phyloP scores from a whole-genome alignment of 2,888 invertebrate genomes.

The Iphiclides podalirius region DNA sequence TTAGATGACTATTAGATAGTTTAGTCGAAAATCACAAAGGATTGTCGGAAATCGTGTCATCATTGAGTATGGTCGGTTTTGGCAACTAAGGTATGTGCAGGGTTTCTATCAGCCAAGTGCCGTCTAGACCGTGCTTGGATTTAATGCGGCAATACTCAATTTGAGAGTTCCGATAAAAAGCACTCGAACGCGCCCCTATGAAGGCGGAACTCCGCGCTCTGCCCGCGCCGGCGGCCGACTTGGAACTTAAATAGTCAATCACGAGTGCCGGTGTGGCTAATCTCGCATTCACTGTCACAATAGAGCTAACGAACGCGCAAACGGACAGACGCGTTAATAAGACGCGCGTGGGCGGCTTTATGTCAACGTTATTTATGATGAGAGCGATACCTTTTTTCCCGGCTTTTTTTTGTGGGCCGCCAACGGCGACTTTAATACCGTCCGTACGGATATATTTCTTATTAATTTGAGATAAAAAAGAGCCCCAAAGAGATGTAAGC shows the following conservation, averaged over 20 bases:
- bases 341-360: slow-evolving; percentile 75
- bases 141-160: background rate
- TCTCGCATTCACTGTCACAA: slow-evolving; percentile 73
- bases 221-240: background rate
- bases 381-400: slow-evolving; percentile 47
- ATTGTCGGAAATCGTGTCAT: too few species aligned
- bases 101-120: background rate
- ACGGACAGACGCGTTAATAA: slow-evolving; percentile 75
- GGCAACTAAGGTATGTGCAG: too few species aligned
- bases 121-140: background rate
- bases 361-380: slow-evolving; percentile 78
- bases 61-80: too few species aligned
- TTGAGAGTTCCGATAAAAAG: background rate
- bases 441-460: slow-evolving; percentile 8
- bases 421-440: slow-evolving; percentile 12
- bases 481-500: too few species aligned
- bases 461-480: slow-evolving; percentile 22
- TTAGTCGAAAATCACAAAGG: too few species aligned
- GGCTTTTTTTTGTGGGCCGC: slow-evolving; percentile 35
- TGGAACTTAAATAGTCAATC: slow-evolving; percentile 75
- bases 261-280: slow-evolving; percentile 74
- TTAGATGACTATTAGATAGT: too few species aligned
- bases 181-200: slow-evolving; percentile 59
- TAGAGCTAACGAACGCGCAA: slow-evolving; percentile 77
- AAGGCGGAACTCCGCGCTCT: slow-evolving; percentile 56